These are phyloP conservation scores for Peromyscus californicus DNA, from an alignment of 2,113 vertebrate species.

Conservation along the genomic window DNA sequence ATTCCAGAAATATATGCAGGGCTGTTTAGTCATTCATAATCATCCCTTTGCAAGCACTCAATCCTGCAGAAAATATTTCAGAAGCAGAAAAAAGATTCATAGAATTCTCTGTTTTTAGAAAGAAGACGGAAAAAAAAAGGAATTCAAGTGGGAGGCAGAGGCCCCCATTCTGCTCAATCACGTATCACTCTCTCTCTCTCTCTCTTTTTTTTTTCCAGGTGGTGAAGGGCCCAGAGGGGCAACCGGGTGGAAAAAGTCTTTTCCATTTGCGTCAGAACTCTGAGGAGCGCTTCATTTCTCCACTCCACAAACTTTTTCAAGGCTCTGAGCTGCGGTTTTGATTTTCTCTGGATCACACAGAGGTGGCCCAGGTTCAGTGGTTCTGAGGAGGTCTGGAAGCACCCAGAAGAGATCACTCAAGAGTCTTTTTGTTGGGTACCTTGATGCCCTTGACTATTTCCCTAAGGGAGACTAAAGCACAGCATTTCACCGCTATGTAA, in stretches of 20 bases:
- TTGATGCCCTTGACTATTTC: conserved; percentile 3
- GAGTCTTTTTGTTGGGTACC: background rate
- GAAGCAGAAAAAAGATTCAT: conserved; percentile 80
- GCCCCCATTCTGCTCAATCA: conserved; percentile 35
- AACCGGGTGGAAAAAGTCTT: conserved; percentile 73
- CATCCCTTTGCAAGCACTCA: conserved; percentile 84
- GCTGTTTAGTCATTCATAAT: conserved; percentile 89
- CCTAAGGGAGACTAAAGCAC: background rate
- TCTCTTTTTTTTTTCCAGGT: conserved; percentile 72
- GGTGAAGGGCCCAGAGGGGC: conserved; percentile 73
- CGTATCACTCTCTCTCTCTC: conserved; percentile 32
- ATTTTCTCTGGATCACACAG: conserved; percentile 69
- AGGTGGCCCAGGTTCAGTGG: conserved; percentile 55
- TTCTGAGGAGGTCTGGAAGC: conserved; percentile 42
- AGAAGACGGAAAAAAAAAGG: conserved; percentile 65
- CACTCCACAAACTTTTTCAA: conserved; percentile 59
- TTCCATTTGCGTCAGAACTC: conserved; percentile 82
- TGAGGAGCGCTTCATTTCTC: conserved; percentile 71
- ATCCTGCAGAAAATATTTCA: conserved; percentile 83
- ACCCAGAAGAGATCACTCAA: conserved; percentile 31
- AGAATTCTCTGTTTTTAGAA: conserved; percentile 83
- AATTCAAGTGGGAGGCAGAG: conserved; percentile 56
- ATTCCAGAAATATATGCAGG: conserved; percentile 86
- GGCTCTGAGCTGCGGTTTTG: conserved; percentile 43
- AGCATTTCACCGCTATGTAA: background rate